Conservation (phyloP, 2,888 invertebrate genomes). For the Cephonodes hylas region DNA sequence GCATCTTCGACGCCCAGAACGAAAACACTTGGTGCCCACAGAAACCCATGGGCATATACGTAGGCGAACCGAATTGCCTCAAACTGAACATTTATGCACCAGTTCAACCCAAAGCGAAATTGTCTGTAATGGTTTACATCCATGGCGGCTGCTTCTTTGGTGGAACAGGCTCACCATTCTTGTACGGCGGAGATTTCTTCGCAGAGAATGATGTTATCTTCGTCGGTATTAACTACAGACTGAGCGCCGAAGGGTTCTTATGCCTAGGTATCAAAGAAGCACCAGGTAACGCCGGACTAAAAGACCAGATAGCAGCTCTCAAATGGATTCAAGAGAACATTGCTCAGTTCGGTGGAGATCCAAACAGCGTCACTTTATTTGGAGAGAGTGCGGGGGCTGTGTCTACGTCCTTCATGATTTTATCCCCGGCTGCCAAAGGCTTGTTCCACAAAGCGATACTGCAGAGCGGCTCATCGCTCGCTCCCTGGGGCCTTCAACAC, state of each 20-base stretch:
- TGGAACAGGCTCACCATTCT: slow-evolving; percentile 80
- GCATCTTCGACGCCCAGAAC: slow-evolving; percentile 62
- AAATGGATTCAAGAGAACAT: slow-evolving; percentile 68
- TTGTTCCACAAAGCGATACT: slow-evolving; percentile 68
- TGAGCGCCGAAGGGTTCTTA: slow-evolving; percentile 82
- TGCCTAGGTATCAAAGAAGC: slow-evolving; percentile 83
- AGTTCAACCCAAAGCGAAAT: slow-evolving; percentile 26
- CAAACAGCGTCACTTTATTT: slow-evolving; percentile 65
- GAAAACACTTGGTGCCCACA: slow-evolving; percentile 70
- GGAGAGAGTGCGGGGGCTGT: slow-evolving; percentile 75
- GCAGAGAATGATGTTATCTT: slow-evolving; percentile 80
- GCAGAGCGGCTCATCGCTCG: slow-evolving; percentile 67
- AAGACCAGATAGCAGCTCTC: slow-evolving; percentile 72
- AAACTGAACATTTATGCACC: slow-evolving; percentile 67
- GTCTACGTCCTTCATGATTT: slow-evolving; percentile 60
- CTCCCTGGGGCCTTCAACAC: slow-evolving; percentile 65
- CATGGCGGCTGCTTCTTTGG: slow-evolving; percentile 84
- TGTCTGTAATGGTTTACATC: slow-evolving; percentile 84
- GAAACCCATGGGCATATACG: slow-evolving; percentile 43
- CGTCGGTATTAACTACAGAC: slow-evolving; percentile 82
- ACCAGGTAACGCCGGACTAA: slow-evolving; percentile 84
- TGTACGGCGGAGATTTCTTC: slow-evolving; percentile 82
- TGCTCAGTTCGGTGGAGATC: slow-evolving; percentile 64
- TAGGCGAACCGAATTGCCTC: slow-evolving; percentile 64
- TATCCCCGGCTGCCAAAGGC: slow-evolving; percentile 60